Conservation (phyloP, 2,113 vertebrate species). For the Rhea americana region DNA sequence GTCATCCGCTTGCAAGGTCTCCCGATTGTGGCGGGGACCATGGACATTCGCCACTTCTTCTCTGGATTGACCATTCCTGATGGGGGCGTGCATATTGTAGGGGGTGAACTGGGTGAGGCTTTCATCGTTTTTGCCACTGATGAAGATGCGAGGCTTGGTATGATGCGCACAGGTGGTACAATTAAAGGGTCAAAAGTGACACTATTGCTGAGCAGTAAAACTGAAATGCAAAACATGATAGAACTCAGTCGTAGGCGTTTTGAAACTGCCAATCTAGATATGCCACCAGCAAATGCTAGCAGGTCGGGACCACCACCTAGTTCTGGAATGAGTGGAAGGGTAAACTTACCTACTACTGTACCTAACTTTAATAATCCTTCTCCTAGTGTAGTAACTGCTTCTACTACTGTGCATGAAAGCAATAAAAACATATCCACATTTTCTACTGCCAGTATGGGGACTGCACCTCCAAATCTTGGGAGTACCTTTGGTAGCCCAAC, state of each 20-base stretch:
- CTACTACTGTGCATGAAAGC: slow-evolving; percentile 87
- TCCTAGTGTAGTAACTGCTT: slow-evolving; percentile 83
- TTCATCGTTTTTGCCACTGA: slow-evolving; percentile 99
- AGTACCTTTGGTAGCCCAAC: slow-evolving; percentile 89
- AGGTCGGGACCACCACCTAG: slow-evolving; percentile 85
- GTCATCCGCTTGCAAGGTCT: slow-evolving; percentile 99
- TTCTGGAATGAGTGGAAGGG: slow-evolving; percentile 84
- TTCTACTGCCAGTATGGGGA: slow-evolving; percentile 83
- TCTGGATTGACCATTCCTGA: slow-evolving; percentile 99
- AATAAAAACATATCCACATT: slow-evolving; percentile 88
- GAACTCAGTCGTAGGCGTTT: slow-evolving; percentile 98
- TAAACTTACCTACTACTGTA: slow-evolving; percentile 84
- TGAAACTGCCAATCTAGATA: slow-evolving; percentile 90
- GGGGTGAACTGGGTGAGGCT: slow-evolving; percentile 99
- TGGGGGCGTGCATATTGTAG: slow-evolving; percentile 99
- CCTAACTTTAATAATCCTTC: slow-evolving; percentile 88
- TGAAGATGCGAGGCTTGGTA: slow-evolving; percentile 98
- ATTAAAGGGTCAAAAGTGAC: slow-evolving; percentile 99
- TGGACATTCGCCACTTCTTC: slow-evolving; percentile 99
- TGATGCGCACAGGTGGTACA: slow-evolving; percentile 99
- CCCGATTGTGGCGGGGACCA: slow-evolving; percentile 99
- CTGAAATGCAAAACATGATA: slow-evolving; percentile 99
- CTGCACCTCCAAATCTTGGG: slow-evolving; percentile 87
- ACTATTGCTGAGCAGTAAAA: slow-evolving; percentile 97
- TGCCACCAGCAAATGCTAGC: slow-evolving; percentile 86